Evolutionary conservation across 2,797 vertebrate genomes (phyloP), one percentile per base, ranked within the genome.

Genomic region (Huso huso): DNA sequence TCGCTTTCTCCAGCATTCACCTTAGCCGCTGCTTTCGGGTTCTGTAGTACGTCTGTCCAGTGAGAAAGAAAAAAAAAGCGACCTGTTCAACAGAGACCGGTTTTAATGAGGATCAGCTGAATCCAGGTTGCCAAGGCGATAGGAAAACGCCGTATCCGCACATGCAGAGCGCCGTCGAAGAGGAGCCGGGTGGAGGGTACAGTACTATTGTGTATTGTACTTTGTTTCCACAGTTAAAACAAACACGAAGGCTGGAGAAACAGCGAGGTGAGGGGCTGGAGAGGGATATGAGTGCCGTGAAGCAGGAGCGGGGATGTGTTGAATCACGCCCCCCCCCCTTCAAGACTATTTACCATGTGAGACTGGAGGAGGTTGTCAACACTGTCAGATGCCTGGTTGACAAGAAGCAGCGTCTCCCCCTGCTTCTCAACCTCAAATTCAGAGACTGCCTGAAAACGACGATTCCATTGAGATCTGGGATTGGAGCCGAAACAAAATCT

Each of bases 81-180:
- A 13, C 0, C 66, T 64, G 68, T 11, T 5, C 13, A 23, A 18
- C 66, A 70, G 51, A 10, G 8, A 65, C 69, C 12, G 62, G 61
- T n/a, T n/a, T 18, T 12, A 1, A 69, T 1, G 49, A 51, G 66
- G 69, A 51, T 73, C 77, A 76, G 70, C 74, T 57, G 62, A 55
- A 63, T 13, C 51, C 61, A 63, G 76, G 82, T 87, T 84, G 80
- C 84, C 83, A 74, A 55, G 83, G 82, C 64, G 73, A 86, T 80
- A 6, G 65, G 48, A 77, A 76, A 78, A 77, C 78, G 70, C 64
- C 18, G 60, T 51, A 23, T 60, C 66, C 68, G 48, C 65, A 51
- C 65, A 9, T 48, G 37, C 57, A 37, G 37, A 37, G 37, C 37
- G 37, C 37, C 37, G 37, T 37, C 37, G 4, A 37, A 37, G 37